Conservation (phyloP, 2,113 vertebrate species). For the Amazona vittata region DNA sequence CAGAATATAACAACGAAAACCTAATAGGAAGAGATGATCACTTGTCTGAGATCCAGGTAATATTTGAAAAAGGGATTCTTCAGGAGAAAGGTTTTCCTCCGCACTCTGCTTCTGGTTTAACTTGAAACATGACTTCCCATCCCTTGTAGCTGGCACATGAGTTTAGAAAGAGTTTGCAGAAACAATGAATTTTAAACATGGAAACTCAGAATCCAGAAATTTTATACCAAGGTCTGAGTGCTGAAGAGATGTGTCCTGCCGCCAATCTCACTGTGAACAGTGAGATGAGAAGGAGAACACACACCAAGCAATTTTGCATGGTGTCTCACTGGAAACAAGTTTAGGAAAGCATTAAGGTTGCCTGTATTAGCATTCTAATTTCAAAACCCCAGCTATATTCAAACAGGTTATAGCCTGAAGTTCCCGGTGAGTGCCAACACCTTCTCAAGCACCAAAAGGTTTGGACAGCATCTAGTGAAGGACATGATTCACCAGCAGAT, state of each 20-base stretch:
- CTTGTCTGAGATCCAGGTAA: not conserved
- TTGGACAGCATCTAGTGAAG: not conserved
- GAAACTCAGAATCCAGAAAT: not conserved
- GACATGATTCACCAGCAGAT: not conserved
- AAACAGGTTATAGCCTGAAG: not conserved
- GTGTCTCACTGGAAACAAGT: not conserved
- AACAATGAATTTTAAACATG: not conserved
- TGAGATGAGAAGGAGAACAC: not conserved
- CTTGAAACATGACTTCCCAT: not conserved
- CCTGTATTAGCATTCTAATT: not conserved
- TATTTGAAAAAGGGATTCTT: not conserved
- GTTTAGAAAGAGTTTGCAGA: not conserved
- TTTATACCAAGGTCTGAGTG: fast-evolving
- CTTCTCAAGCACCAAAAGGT: not conserved
- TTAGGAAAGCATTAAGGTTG: not conserved
- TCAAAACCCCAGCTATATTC: not conserved
- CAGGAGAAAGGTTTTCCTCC: not conserved
- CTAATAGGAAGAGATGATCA: not conserved
- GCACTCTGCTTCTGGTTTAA: not conserved
- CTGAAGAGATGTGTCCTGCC: not conserved
- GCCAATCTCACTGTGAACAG: not conserved
- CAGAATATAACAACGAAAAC: not conserved
- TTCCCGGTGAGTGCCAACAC: not conserved
- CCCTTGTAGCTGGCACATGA: not conserved
- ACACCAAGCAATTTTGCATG: not conserved